A percentile compares a stretch with the other conserved stretches of the same genome.
These are phyloP conservation scores for Ennomos quercinarius DNA, from an alignment of 2,888 invertebrate genomes.

Conservation along the genomic window DNA sequence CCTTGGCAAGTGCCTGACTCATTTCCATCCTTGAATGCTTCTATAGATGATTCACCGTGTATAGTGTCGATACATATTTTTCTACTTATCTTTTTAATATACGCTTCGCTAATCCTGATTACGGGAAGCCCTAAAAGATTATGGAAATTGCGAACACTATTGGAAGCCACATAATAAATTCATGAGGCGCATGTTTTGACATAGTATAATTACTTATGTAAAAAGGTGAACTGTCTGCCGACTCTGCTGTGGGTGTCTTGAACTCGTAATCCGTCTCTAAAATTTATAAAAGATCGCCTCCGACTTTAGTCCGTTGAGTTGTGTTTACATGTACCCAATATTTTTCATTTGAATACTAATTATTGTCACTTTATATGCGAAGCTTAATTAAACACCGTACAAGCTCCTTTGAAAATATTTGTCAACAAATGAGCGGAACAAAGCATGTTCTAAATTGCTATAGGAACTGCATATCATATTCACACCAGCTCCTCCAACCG, in stretches of 20 bases:
- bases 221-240: too few species aligned
- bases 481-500: background rate
- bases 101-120: slow-evolving; percentile 1
- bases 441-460: slow-evolving; percentile 17
- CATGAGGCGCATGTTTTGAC: too few species aligned
- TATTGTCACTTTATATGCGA: background rate
- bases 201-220: too few species aligned
- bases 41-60: slow-evolving; percentile 19
- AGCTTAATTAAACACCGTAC: slow-evolving; percentile 24
- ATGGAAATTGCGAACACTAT: slow-evolving; percentile 2
- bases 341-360: too few species aligned
- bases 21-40: slow-evolving; percentile 8
- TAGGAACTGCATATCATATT: slow-evolving; percentile 18
- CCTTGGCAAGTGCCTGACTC: slow-evolving; percentile 11
- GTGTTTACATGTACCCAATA: too few species aligned
- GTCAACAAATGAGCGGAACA: slow-evolving; percentile 28
- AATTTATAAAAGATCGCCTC: too few species aligned
- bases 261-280: too few species aligned
- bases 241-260: too few species aligned
- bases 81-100: slow-evolving; percentile 18
- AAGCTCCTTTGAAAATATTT: slow-evolving; percentile 25
- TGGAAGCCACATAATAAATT: too few species aligned
- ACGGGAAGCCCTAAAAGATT: slow-evolving; percentile 8
- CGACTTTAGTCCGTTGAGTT: too few species aligned
- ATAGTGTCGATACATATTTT: slow-evolving; percentile 7